Evolutionary conservation across 2,888 invertebrate species (phyloP), one percentile per base, ranked within the genome.

Genomic region (Ochropleura leucogaster): DNA sequence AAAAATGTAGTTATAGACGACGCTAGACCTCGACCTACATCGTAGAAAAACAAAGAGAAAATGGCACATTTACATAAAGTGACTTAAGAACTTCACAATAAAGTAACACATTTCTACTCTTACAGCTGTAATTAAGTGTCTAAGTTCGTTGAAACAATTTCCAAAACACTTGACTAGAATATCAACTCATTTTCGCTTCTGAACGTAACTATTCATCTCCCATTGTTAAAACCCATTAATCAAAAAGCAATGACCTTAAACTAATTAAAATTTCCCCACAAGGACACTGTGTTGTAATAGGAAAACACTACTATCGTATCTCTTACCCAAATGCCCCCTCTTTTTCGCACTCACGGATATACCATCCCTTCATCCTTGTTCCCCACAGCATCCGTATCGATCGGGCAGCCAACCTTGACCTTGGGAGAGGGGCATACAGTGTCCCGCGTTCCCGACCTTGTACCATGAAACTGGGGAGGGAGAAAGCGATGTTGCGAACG

Each of bases 341-440:
- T 79, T 80, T 71, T 53, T 93, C 89, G 57, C 84, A 72, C 85
- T 78, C 68, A 20, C 51, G 49, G 73, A 30, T 7, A 60, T 30
- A 14, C 30, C 62, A 44, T 80, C 84, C 79, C 72, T 40, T 78
- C 68, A 40, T 94, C 93, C 90, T 89, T 79, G 64, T 93, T 89
- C 68, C 9, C 44, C 85, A 79, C 96, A 96, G 96, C 96, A 94
- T 96, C 96, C 93, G 89, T 95, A 96, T 96, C 94, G 96, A 96
- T 95, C 94, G 79, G 81, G 53, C 46, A 65, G n/a, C 44, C 74
- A 89, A 86, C 95, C 96, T 94, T 96, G 96, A 95, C 95, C 95
- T 93, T 92, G 87, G 77, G 47, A 80, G 77, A 72, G 75, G 89
- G 85, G 88, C 57, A 84, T 89, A 91, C 90, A 92, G 67, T 80